Evolutionary conservation across 2,113 vertebrate genomes (phyloP).

Genomic region (Morone saxatilis): DNA sequence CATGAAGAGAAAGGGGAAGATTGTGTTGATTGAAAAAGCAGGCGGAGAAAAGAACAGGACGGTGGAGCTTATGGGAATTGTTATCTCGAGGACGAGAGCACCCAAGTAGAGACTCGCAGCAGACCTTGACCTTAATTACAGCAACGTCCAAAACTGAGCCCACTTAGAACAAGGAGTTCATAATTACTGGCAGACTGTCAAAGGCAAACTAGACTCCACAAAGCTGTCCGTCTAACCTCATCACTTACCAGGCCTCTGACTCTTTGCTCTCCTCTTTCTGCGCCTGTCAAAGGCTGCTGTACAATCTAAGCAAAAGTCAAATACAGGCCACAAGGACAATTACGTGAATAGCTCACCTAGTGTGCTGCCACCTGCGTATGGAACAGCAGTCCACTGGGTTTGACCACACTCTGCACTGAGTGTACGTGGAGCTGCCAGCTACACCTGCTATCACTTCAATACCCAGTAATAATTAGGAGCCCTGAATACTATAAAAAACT

Average conservation of each 20-base stretch:
- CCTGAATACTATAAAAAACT: too few relatives aligned
- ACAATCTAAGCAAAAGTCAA: background rate
- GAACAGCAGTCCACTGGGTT: background rate
- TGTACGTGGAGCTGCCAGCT: background rate
- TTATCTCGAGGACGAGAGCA: slow-evolving; percentile 2
- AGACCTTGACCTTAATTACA: background rate
- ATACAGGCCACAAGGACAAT: background rate
- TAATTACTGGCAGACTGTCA: background rate
- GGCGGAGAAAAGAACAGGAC: background rate
- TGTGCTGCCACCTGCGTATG: background rate
- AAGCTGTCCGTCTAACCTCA: background rate
- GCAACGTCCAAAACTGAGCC: background rate
- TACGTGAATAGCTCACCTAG: background rate
- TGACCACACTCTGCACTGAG: background rate
- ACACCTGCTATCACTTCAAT: background rate
- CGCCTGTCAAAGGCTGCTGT: background rate
- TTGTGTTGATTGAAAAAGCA: slow-evolving; percentile 5
- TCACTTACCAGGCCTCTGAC: background rate
- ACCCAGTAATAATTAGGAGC: too few relatives aligned
- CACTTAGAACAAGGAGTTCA: background rate
- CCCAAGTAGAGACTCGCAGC: background rate
- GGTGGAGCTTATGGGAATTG: background rate
- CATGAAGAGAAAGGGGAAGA: background rate
- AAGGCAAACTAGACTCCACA: background rate
- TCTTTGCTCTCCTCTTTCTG: background rate